Conservation (phyloP, 2,113 vertebrate species). For the Carassius carassius region DNA sequence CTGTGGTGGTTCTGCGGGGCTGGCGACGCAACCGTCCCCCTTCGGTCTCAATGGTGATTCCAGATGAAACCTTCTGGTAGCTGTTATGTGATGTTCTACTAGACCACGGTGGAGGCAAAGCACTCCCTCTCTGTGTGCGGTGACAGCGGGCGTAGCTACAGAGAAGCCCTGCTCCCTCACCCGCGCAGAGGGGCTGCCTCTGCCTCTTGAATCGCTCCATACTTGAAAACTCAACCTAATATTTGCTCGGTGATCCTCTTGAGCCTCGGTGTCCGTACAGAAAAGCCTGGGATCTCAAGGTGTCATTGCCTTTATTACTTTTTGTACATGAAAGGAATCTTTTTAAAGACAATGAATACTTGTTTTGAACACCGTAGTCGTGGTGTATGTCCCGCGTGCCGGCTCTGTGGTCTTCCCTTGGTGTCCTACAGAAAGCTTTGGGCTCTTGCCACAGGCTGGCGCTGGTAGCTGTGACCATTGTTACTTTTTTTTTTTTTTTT, state of each 20-base stretch:
- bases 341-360: constrained; percentile 35
- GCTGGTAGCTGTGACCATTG: constrained; percentile 59
- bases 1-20: constrained; percentile 29
- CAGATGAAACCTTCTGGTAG: constrained; percentile 62
- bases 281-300: constrained; percentile 47
- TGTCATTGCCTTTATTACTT: constrained; percentile 32
- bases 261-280: constrained; percentile 39
- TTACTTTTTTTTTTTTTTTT: constrained; percentile 17
- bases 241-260: constrained; percentile 10
- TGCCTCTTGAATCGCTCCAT: constrained; percentile 56
- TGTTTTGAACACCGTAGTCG: not conserved
- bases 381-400: constrained; percentile 39
- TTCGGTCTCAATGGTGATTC: constrained; percentile 31
- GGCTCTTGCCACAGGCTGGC: constrained; percentile 62
- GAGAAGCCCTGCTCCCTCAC: constrained; percentile 78
- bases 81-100: constrained; percentile 69
- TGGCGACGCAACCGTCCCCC: not conserved
- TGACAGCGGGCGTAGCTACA: constrained; percentile 81
- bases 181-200: constrained; percentile 51
- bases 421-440: constrained; percentile 79
- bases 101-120: constrained; percentile 64
- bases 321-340: constrained; percentile 35
- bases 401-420: constrained; percentile 67
- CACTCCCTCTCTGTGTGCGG: constrained; percentile 63
- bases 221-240: constrained; percentile 59